A percentile compares a stretch with the other conserved stretches of the same genome.
Conservation (phyloP, 2,113 vertebrate species). For the Pachycephala philippinensis region DNA sequence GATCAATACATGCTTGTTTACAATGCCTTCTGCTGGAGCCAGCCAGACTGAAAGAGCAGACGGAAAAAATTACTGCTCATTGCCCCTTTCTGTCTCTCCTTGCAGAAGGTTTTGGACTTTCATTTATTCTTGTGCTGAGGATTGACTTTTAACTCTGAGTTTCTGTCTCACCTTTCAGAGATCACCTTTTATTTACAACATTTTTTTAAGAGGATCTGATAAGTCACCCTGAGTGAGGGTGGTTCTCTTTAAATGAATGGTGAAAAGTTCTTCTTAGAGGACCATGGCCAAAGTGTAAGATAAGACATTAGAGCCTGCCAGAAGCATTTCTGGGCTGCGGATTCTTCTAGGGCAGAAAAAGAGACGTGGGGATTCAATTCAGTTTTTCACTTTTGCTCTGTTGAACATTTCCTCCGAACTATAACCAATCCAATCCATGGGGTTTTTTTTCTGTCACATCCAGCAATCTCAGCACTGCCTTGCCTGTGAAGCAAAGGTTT, state of each 20-base stretch:
- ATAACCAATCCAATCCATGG: neutral
- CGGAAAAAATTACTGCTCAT: neutral
- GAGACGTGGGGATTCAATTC: neutral
- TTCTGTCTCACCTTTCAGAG: neutral
- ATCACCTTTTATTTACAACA: neutral
- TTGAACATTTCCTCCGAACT: neutral
- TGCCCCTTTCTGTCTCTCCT: neutral
- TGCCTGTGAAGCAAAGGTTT: neutral
- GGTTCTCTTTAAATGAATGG: neutral
- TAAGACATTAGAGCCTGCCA: neutral
- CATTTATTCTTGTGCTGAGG: neutral
- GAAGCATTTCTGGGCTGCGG: neutral
- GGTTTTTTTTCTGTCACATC: neutral
- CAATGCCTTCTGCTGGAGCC: neutral
- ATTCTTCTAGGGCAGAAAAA: neutral
- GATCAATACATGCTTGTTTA: neutral
- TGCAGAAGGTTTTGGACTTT: neutral
- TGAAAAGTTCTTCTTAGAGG: neutral
- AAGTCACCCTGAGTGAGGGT: neutral
- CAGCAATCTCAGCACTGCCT: neutral
- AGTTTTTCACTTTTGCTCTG: neutral
- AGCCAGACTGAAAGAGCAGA: neutral
- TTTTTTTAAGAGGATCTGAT: neutral
- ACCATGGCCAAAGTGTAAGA: neutral
- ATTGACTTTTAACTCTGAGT: neutral